Conservation (phyloP, 2,113 vertebrate genomes). For the Chloropsis hardwickii region DNA sequence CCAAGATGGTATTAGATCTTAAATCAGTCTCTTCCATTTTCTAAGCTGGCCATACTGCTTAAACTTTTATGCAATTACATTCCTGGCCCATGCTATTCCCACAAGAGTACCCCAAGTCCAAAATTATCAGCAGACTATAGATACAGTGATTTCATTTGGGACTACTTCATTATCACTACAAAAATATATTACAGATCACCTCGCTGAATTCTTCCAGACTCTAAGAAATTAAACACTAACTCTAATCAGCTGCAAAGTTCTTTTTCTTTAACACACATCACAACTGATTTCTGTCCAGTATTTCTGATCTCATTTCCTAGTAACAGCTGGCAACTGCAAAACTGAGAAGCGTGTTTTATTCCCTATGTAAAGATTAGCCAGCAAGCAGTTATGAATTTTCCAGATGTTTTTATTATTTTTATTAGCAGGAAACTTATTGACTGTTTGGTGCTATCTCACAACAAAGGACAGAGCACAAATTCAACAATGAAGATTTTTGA, state of each 20-base stretch:
- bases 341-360: background rate
- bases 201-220: background rate
- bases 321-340: background rate
- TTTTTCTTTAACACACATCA: background rate
- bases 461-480: background rate
- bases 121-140: background rate
- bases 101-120: background rate
- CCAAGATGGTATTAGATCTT: background rate
- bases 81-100: background rate
- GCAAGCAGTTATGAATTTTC: background rate
- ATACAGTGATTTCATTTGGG: background rate
- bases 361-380: background rate
- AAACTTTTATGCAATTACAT: background rate
- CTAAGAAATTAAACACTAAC: background rate
- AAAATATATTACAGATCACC: background rate
- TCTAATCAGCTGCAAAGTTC: background rate
- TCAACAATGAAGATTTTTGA: background rate
- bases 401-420: slow-evolving; percentile 19
- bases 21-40: background rate
- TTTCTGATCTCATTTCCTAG: slow-evolving; percentile 24
- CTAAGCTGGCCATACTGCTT: background rate
- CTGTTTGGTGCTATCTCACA: background rate
- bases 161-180: background rate
- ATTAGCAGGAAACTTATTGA: background rate
- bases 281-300: background rate